Percentiles rank a stretch among this genome's conserved stretches.
These are phyloP conservation scores for Amazona vittata DNA, from an alignment of 2,113 vertebrate species.

Conservation along the genomic window DNA sequence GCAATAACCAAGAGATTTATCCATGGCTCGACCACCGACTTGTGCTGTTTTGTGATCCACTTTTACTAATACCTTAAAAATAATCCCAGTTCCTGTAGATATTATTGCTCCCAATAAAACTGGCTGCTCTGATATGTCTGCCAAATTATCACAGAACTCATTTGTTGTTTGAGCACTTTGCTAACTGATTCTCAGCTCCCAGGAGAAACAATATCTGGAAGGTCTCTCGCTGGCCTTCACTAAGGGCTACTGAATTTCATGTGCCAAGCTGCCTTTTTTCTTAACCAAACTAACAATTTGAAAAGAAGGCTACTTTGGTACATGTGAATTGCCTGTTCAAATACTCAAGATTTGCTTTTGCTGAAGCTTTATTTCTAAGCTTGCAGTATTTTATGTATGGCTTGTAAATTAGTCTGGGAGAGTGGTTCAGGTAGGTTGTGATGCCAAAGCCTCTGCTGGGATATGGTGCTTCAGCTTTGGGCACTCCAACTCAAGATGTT, in stretches of 20 bases:
- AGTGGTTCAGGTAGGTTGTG: neutral
- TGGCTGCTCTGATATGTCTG: neutral
- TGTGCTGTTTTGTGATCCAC: neutral
- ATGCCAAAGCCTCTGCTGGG: neutral
- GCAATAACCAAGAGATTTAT: neutral
- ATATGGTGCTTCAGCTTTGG: neutral
- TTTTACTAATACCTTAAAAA: neutral
- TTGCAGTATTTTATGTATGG: neutral
- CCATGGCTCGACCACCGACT: neutral
- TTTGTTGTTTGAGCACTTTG: neutral
- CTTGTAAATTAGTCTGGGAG: neutral
- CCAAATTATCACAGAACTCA: neutral
- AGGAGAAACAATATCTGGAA: neutral
- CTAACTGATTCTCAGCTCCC: neutral
- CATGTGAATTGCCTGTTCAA: neutral
- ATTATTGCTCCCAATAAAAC: conserved; percentile 2
- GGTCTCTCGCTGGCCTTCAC: neutral
- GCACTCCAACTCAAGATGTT: neutral
- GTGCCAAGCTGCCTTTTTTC: neutral
- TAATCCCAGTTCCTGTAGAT: neutral
- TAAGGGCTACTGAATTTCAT: neutral
- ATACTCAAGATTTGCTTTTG: neutral
- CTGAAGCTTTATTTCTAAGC: neutral
- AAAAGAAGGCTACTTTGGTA: neutral
- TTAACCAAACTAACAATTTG: neutral